phyloP scores from a whole-genome alignment of 2,797 vertebrate species.

The Chelmon rostratus region DNA sequence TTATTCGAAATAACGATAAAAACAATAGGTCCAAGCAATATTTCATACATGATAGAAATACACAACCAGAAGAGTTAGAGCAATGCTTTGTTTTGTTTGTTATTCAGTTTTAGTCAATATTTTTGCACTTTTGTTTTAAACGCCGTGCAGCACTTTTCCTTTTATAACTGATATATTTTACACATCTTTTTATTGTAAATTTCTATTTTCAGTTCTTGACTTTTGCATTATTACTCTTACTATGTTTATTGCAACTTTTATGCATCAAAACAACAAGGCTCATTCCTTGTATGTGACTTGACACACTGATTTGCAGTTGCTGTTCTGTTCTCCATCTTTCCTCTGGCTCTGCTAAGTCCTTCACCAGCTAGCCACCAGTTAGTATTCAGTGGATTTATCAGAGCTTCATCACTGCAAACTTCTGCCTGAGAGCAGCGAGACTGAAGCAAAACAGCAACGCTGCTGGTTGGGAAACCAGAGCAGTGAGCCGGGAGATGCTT shows the following conservation, averaged over 20 bases:
- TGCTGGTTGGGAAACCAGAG: neutral
- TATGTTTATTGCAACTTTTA: neutral
- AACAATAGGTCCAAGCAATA: no score
- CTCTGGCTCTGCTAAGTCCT: neutral
- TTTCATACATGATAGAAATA: neutral
- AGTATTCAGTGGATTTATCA: neutral
- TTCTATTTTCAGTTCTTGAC: neutral
- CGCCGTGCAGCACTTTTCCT: no score
- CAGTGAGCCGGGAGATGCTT: neutral
- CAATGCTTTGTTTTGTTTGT: neutral
- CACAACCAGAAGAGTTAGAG: neutral
- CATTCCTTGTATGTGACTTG: neutral
- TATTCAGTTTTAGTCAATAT: neutral
- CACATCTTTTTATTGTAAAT: neutral
- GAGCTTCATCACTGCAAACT: neutral
- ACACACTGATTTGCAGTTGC: no score
- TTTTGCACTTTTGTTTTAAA: no score
- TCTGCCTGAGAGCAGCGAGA: neutral
- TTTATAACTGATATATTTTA: no score
- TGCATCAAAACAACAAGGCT: neutral
- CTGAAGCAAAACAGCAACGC: neutral
- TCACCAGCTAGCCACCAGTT: neutral
- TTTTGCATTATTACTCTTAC: neutral
- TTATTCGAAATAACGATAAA: no score
- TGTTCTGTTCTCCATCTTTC: neutral